These are phyloP conservation scores for Nomada goodeniana DNA, from an alignment of 2,888 invertebrate genomes.

Conservation along the genomic window DNA sequence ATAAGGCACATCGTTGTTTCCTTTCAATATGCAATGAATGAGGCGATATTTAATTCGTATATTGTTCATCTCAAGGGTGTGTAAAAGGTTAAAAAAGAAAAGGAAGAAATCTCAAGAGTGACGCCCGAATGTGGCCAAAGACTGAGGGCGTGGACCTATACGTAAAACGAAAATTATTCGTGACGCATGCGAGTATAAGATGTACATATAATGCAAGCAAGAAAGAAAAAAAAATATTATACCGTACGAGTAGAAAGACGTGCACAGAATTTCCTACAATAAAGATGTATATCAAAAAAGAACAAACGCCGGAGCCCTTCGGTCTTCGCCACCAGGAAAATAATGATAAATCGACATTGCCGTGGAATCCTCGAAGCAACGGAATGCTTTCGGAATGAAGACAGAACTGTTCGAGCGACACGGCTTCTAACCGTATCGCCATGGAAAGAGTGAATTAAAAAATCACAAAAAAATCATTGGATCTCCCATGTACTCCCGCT, in stretches of 20 bases:
- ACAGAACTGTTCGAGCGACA: background rate
- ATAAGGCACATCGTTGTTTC: slow-evolving; percentile 68
- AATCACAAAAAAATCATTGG: background rate
- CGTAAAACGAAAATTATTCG: background rate
- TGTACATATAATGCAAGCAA: too few relatives aligned
- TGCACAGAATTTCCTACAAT: background rate
- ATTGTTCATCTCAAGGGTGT: background rate
- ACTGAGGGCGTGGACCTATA: slow-evolving; percentile 1
- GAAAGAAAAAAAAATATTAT: background rate
- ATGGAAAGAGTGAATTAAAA: background rate
- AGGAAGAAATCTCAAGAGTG: background rate
- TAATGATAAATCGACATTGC: background rate
- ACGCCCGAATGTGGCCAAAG: slow-evolving; percentile 16
- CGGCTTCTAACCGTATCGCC: background rate
- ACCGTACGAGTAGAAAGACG: background rate
- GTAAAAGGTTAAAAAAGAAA: background rate
- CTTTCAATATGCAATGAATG: slow-evolving; percentile 47
- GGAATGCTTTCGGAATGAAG: slow-evolving; percentile 50
- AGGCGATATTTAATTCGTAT: background rate
- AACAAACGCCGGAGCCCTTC: background rate
- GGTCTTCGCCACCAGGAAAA: slow-evolving; percentile 15
- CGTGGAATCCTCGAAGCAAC: slow-evolving; percentile 49
- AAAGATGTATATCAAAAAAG: background rate
- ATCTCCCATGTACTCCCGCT: background rate
- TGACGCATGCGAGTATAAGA: background rate